Percentiles rank a stretch among this genome's conserved stretches.
phyloP scores from a whole-genome alignment of 2,113 vertebrate species.

The Pica pica region DNA sequence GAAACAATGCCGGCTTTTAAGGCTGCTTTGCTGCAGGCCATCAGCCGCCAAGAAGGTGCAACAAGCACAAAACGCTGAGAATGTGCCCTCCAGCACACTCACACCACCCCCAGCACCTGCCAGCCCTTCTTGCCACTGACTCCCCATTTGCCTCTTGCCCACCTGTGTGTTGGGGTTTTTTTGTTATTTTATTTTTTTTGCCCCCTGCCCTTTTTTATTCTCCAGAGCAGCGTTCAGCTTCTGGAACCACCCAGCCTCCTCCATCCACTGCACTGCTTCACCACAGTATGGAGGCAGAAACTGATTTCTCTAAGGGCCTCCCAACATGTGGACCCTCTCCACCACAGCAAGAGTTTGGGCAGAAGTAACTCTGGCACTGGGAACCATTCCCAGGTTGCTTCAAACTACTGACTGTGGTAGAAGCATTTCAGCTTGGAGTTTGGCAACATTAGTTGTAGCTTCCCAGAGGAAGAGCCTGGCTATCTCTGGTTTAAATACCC shows the following conservation, averaged over 20 bases:
- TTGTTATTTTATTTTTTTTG: neutral
- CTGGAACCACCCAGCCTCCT: neutral
- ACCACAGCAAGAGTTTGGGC: neutral
- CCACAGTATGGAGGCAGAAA: neutral
- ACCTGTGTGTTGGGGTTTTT: neutral
- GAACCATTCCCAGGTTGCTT: neutral
- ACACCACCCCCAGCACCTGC: neutral
- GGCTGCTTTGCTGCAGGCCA: constrained; percentile 15
- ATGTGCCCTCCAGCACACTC: neutral
- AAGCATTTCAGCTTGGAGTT: neutral
- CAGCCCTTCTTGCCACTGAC: neutral
- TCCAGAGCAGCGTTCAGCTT: neutral
- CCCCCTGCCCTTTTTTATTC: neutral
- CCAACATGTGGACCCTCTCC: fast-evolving
- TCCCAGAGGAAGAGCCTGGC: neutral
- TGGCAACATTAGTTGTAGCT: neutral
- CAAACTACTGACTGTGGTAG: neutral
- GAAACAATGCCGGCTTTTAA: neutral
- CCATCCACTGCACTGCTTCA: neutral
- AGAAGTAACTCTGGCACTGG: neutral
- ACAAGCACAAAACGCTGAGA: neutral
- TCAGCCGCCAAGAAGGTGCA: neutral
- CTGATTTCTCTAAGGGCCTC: neutral
- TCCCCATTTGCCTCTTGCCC: neutral
- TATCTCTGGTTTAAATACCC: neutral